Conservation (phyloP, 2,797 vertebrate species). For the Allobates femoralis region DNA sequence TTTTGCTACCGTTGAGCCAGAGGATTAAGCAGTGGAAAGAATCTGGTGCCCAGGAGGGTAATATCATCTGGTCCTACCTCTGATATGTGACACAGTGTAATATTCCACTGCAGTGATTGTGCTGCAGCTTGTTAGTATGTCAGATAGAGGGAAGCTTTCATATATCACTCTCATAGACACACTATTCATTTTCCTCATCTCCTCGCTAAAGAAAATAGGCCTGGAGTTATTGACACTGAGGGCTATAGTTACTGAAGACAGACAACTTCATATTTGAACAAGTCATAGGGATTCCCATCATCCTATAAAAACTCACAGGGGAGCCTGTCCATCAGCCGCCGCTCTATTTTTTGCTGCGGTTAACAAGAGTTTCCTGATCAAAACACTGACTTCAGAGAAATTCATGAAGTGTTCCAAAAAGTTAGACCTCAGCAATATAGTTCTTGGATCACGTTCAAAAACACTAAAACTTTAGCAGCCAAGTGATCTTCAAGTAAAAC, state of each 20-base stretch:
- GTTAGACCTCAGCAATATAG: constrained; percentile 11
- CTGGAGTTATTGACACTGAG: neutral
- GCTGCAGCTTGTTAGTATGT: neutral
- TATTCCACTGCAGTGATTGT: neutral
- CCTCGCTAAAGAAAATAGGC: neutral
- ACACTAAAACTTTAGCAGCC: constrained; percentile 13
- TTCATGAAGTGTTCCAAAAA: constrained; percentile 23
- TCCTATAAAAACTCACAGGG: constrained; percentile 4
- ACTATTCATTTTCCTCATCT: constrained; percentile 14
- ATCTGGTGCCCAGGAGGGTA: no score
- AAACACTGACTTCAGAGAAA: constrained; percentile 15
- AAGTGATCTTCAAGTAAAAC: constrained; percentile 18
- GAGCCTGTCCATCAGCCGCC: neutral
- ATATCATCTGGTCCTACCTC: no score
- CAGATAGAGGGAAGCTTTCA: neutral
- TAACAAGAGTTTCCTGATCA: constrained; percentile 24
- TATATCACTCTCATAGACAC: neutral
- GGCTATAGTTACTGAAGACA: neutral
- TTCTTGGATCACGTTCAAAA: constrained; percentile 21
- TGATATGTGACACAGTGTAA: neutral
- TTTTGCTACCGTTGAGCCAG: no score
- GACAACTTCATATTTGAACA: neutral
- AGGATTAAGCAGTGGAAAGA: no score
- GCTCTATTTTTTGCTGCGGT: constrained; percentile 15
- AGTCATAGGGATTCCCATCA: constrained; percentile 12